Evolutionary conservation across 2,113 vertebrate species (phyloP).

Genomic region (Oostethus manadensis): DNA sequence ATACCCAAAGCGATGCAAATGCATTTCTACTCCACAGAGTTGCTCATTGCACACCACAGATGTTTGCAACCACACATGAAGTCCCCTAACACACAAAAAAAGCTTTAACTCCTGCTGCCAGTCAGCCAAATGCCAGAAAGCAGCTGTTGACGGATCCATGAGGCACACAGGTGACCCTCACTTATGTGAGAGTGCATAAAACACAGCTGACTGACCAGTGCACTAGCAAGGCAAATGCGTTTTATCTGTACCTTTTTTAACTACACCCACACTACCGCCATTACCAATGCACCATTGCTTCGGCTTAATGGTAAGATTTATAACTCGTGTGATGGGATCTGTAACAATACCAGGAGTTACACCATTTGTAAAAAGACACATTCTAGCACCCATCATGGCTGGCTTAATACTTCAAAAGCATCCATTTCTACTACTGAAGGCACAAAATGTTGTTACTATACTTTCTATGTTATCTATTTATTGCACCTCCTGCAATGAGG

Average conservation of each 20-base stretch:
- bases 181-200: constrained; percentile 67
- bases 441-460: constrained; percentile 26
- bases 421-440: constrained; percentile 44
- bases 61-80: constrained; percentile 28
- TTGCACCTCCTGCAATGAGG: constrained; percentile 25
- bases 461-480: too few species aligned
- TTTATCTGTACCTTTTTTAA: constrained; percentile 53
- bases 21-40: constrained; percentile 47
- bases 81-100: constrained; percentile 25
- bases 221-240: constrained; percentile 64
- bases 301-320: constrained; percentile 68
- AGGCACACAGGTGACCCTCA: constrained; percentile 71
- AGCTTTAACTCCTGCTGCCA: constrained; percentile 27
- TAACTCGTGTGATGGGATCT: constrained; percentile 43
- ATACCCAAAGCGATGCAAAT: constrained; percentile 51
- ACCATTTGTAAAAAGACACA: constrained; percentile 16
- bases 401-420: constrained; percentile 23
- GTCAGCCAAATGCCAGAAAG: constrained; percentile 43
- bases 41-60: constrained; percentile 54
- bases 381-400: constrained; percentile 30
- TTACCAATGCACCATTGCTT: constrained; percentile 61
- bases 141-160: constrained; percentile 75
- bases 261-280: constrained; percentile 66
- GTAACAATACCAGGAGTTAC: constrained; percentile 45
- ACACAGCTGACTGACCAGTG: constrained; percentile 71